These are phyloP conservation scores for Bombus sylvicola DNA, from an alignment of 1,140 invertebrate genomes.

Conservation along the genomic window DNA sequence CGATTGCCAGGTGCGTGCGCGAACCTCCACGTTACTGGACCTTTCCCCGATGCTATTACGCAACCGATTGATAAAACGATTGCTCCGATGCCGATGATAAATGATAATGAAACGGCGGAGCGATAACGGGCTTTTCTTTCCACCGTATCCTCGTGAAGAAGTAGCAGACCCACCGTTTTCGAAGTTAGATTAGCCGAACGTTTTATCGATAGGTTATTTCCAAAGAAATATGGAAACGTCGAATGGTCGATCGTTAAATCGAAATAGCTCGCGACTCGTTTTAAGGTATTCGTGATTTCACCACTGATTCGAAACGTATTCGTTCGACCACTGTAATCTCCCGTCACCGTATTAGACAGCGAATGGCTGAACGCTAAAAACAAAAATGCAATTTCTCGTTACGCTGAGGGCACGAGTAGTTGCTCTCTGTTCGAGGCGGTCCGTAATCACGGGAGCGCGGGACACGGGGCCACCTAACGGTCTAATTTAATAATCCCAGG, in stretches of 20 bases:
- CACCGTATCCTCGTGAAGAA: not conserved
- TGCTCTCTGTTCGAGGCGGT: not conserved
- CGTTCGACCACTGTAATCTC: not conserved
- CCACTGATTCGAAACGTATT: not conserved
- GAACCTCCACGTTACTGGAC: not conserved
- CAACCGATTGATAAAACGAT: conserved; percentile 26
- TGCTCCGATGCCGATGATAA: conserved; percentile 21
- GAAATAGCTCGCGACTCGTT: too few relatives aligned
- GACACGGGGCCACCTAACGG: conserved; percentile 46
- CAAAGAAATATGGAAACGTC: not conserved
- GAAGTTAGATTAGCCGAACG: not conserved
- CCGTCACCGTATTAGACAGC: not conserved
- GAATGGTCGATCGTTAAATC: too few relatives aligned
- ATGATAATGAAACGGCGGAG: conserved; percentile 28
- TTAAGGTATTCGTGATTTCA: not conserved
- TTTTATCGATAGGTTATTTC: not conserved
- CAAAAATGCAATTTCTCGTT: not conserved
- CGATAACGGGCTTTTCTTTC: conserved; percentile 1
- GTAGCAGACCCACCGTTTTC: not conserved
- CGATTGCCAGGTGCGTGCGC: conserved; percentile 9
- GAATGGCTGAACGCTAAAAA: too few relatives aligned
- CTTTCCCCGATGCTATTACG: not conserved
- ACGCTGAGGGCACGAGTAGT: not conserved
- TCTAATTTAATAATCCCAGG: conserved; percentile 64
- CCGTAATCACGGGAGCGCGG: not conserved